Conservation (phyloP, 2,797 vertebrate species). For the Echiichthys vipera region DNA sequence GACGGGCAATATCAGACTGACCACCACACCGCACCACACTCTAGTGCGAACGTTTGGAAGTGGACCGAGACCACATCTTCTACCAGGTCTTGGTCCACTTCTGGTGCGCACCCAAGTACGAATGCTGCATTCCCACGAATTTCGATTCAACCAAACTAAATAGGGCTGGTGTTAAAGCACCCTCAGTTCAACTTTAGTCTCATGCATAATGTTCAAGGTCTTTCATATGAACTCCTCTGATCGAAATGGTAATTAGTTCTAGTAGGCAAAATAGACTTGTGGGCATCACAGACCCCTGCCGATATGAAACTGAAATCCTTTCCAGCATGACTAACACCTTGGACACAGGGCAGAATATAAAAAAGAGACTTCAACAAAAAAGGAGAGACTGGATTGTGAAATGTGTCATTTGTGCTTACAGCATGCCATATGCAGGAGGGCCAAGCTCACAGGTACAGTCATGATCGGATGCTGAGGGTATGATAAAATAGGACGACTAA, state of each 20-base stretch:
- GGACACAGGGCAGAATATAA: conserved; percentile 7
- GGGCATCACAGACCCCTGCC: conserved; percentile 24
- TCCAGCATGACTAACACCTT: conserved; percentile 31
- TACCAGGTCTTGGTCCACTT: too few species aligned
- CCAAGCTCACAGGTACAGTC: conserved; percentile 23
- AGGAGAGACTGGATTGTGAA: conserved; percentile 12
- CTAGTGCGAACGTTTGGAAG: too few species aligned
- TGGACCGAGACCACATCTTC: too few species aligned
- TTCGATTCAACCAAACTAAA: too few species aligned
- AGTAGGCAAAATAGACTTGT: conserved; percentile 34
- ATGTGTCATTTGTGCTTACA: conserved; percentile 16
- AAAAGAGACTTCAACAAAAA: conserved; percentile 27
- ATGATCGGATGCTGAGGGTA: conserved; percentile 24
- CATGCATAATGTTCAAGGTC: background rate
- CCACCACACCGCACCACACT: too few species aligned
- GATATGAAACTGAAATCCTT: conserved; percentile 40
- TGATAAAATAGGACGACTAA: background rate
- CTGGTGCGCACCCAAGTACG: too few species aligned
- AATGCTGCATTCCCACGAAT: too few species aligned
- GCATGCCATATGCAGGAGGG: background rate
- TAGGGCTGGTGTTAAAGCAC: too few species aligned
- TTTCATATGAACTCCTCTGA: conserved; percentile 20
- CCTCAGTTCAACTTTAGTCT: conserved; percentile 27
- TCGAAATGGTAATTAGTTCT: conserved; percentile 37
- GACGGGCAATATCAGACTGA: too few species aligned